Evolutionary conservation across 2,888 invertebrate species (phyloP).

Genomic region (Epinotia brunnichana): DNA sequence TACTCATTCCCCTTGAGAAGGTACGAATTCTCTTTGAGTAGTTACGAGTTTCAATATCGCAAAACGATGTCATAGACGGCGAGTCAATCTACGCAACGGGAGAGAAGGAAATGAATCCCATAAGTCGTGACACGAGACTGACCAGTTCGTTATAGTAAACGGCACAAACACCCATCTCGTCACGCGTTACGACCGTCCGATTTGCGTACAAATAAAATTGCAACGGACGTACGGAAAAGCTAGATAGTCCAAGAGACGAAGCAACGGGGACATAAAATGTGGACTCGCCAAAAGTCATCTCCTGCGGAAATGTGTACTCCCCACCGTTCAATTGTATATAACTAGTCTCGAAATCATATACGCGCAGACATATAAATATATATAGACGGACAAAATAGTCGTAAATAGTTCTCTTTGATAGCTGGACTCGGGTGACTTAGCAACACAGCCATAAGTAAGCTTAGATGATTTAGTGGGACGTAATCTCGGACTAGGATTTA

Average conservation of each 20-base stretch:
- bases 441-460: constrained; percentile 7
- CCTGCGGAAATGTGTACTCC: constrained; percentile 66
- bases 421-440: constrained; percentile 2
- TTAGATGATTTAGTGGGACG: constrained; percentile 6
- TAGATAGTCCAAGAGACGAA: constrained; percentile 59
- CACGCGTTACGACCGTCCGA: constrained; percentile 70
- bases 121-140: constrained; percentile 63
- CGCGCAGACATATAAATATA: constrained; percentile 3
- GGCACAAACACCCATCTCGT: constrained; percentile 61
- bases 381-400: constrained; percentile 48
- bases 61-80: constrained; percentile 34
- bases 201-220: constrained; percentile 77
- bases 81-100: constrained; percentile 44
- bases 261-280: constrained; percentile 68
- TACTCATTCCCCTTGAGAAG: too few species aligned
- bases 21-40: not conserved
- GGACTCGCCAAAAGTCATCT: constrained; percentile 69
- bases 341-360: constrained; percentile 24
- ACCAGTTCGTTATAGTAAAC: constrained; percentile 61
- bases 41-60: constrained; percentile 19
- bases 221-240: constrained; percentile 60
- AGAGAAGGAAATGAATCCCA: constrained; percentile 71
- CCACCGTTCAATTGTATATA: not conserved
- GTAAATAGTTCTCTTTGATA: constrained; percentile 48
- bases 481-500: constrained; percentile 10